Evolutionary conservation across 1,140 invertebrate genomes (phyloP), one percentile per base, ranked within the genome.

Genomic region (Leptinotarsa defecta): DNA sequence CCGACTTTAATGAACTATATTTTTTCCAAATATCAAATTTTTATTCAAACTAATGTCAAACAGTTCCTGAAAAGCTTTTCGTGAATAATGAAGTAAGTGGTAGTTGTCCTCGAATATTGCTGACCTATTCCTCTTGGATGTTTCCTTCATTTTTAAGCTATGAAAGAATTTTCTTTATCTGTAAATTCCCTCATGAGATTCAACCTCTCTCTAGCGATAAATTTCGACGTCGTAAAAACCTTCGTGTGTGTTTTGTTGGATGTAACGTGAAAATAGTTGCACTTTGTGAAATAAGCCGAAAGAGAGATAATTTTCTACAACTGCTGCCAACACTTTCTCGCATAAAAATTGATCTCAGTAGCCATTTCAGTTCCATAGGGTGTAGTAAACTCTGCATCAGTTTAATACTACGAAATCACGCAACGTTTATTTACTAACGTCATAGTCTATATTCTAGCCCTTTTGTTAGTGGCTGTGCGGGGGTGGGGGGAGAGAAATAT

Each of bases 291-390:
- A 19, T 57, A 57, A 57, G 15, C 52, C 52, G 15, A 57, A 57
- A 13, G n/a, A 57, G 13, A 57, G 52, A 57, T 57, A 15, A 57
- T 57, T 57, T 19, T 57, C 52, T 57, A 57, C 52, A 57, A 57
- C 52, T 57, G 52, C 52, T 19, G n/a, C 52, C 52, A 57, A 57
- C 52, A 57, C 17, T 57, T 57, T 57, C 52, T 19, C 52, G 52
- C 52, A 57, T 57, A 57, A 57, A 57, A 57, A 57, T 57, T 57
- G 52, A 57, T 57, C 52, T 57, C n/a, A 57, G 13, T 57, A 57
- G 52, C 52, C 52, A 57, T 57, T 57, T 57, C 52, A 57, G 52
- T 57, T 57, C 52, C 52, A 17, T 57, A 19, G 52, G 52, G 52
- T 57, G 52, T 17, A 57, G 52, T 57, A 15, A 57, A 57, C 52